phyloP scores from a whole-genome alignment of 92 coral and sea anemone genomes.

The Bergia puertoricense region DNA sequence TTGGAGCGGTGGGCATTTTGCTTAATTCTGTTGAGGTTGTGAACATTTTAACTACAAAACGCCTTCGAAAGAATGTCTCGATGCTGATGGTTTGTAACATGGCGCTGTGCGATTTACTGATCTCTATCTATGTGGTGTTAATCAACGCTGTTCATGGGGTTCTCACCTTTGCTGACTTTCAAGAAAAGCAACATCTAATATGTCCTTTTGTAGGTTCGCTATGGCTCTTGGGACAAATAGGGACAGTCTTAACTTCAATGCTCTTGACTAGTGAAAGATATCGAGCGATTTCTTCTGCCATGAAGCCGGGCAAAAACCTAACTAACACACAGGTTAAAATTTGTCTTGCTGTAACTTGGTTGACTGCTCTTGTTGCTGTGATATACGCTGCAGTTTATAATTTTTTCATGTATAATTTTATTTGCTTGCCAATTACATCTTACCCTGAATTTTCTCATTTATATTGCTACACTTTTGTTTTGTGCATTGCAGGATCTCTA shows the following conservation, averaged over 20 bases:
- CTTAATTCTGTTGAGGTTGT: slow-evolving; percentile 11
- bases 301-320: slow-evolving; percentile 5
- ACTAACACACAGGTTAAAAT: neutral
- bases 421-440: neutral
- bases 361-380: neutral
- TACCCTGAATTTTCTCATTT: neutral
- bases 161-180: neutral
- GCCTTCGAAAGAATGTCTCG: slow-evolving; percentile 9
- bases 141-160: neutral
- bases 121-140: slow-evolving; percentile 11
- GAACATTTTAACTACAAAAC: slow-evolving; percentile 5
- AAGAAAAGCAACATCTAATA: neutral
- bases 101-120: slow-evolving; percentile 14
- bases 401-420: slow-evolving; percentile 6
- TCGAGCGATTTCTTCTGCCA: slow-evolving; percentile 5
- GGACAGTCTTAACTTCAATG: slow-evolving; percentile 4
- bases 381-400: neutral
- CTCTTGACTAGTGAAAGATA: slow-evolving; percentile 10
- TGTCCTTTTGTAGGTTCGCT: slow-evolving; percentile 20
- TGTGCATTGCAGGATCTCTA: neutral
- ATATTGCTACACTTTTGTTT: neutral
- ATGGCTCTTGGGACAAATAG: slow-evolving; percentile 25
- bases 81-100: slow-evolving; percentile 22
- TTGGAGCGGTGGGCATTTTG: slow-evolving; percentile 16
- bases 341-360: slow-evolving; percentile 7